Evolutionary conservation across 2,797 vertebrate species (phyloP).

Genomic region (Semotilus atromaculatus): DNA sequence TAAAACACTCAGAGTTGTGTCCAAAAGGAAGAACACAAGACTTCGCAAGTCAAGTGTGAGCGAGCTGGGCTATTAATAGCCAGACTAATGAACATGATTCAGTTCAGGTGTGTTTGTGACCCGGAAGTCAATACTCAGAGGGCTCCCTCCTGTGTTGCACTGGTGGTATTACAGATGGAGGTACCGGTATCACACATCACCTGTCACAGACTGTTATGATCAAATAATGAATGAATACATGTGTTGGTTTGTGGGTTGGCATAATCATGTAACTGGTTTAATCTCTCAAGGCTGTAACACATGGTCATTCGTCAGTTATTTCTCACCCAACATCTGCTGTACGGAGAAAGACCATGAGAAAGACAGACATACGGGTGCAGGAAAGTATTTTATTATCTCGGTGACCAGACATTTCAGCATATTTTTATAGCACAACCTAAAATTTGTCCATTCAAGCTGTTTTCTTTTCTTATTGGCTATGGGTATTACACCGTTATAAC

Average conservation of each 20-base stretch:
- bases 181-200: neutral
- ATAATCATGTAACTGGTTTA: neutral
- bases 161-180: no score
- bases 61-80: no score
- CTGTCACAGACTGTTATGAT: constrained; percentile 20
- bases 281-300: neutral
- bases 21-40: no score
- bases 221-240: constrained; percentile 22
- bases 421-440: neutral
- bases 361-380: neutral
- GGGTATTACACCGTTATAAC: constrained; percentile 7
- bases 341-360: neutral
- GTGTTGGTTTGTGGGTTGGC: constrained; percentile 13
- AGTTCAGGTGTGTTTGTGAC: no score
- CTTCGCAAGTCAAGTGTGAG: no score
- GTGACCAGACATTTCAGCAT: neutral
- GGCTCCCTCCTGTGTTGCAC: no score
- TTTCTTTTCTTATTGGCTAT: constrained; percentile 10
- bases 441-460: neutral
- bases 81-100: no score
- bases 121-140: no score
- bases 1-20: no score
- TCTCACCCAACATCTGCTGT: constrained; percentile 26
- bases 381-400: neutral
- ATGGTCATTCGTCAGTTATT: constrained; percentile 2